Evolutionary conservation across 2,888 invertebrate genomes (phyloP).

Genomic region (Zaprionus obscuricornis): DNA sequence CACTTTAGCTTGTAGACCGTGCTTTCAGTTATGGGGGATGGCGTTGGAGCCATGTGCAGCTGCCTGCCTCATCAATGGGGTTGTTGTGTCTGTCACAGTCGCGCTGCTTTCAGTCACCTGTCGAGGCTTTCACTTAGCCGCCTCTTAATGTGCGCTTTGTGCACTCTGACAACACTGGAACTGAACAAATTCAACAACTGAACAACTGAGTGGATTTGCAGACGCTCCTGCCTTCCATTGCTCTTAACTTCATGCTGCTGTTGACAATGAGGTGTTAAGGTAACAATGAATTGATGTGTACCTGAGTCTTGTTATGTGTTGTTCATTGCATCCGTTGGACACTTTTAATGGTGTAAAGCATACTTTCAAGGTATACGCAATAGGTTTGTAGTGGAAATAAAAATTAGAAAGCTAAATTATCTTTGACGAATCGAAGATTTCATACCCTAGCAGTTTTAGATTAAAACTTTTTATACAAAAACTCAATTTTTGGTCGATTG

Average conservation of each 20-base stretch:
- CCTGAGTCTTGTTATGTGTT: conserved; percentile 21
- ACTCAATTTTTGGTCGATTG: too few relatives aligned
- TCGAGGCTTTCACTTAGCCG: conserved; percentile 34
- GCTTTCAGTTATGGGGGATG: conserved; percentile 12
- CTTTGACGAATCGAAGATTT: too few relatives aligned
- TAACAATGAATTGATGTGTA: conserved; percentile 39
- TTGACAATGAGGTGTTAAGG: conserved; percentile 47
- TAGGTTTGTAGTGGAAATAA: neutral
- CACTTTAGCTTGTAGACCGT: neutral
- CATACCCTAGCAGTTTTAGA: too few relatives aligned
- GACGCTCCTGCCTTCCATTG: neutral
- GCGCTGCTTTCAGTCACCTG: conserved; percentile 44
- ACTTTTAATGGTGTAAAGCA: conserved; percentile 6
- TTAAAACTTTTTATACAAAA: too few relatives aligned
- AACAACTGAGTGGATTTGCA: conserved; percentile 25
- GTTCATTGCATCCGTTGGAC: conserved; percentile 25
- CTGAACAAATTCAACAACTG: conserved; percentile 6
- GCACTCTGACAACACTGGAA: conserved; percentile 24
- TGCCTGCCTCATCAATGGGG: conserved; percentile 39
- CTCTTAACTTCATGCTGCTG: conserved; percentile 6
- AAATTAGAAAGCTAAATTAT: neutral
- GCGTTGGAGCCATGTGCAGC: too few relatives aligned
- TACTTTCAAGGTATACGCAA: neutral
- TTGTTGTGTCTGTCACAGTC: conserved; percentile 13
- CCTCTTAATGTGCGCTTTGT: conserved; percentile 45